Evolutionary conservation across 2,888 invertebrate genomes (phyloP).

Genomic region (Philhelius pedissequus): DNA sequence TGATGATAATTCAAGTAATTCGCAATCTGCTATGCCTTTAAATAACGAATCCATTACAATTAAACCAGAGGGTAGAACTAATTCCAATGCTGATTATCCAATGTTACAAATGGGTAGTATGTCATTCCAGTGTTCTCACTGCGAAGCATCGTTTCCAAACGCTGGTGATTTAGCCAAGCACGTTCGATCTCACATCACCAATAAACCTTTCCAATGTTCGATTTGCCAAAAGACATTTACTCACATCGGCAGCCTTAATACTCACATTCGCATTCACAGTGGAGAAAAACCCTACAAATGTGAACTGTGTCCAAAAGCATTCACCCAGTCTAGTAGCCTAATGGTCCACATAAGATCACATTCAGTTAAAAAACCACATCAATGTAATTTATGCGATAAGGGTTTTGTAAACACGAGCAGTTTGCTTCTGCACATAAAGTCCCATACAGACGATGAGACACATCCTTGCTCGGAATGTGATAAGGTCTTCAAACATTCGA

Average conservation of each 20-base stretch:
- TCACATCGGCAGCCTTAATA: slow-evolving; percentile 78
- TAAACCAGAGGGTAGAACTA: slow-evolving; percentile 72
- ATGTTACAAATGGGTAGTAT: slow-evolving; percentile 25
- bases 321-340: slow-evolving; percentile 78
- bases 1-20: slow-evolving; percentile 47
- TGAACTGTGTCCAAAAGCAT: slow-evolving; percentile 78
- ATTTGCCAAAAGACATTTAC: slow-evolving; percentile 79
- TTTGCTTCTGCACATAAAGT: slow-evolving; percentile 75
- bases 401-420: slow-evolving; percentile 78
- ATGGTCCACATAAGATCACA: slow-evolving; percentile 79
- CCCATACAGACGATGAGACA: slow-evolving; percentile 75
- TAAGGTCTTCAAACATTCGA: slow-evolving; percentile 78
- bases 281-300: slow-evolving; percentile 79
- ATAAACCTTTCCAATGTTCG: slow-evolving; percentile 78
- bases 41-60: slow-evolving; percentile 32
- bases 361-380: slow-evolving; percentile 77
- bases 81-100: not conserved
- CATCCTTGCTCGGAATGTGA: slow-evolving; percentile 77
- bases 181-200: slow-evolving; percentile 78
- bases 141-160: slow-evolving; percentile 77
- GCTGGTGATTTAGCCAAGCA: slow-evolving; percentile 79
- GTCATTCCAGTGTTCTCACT: slow-evolving; percentile 77
- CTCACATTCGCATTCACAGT: slow-evolving; percentile 78
- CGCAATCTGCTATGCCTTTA: slow-evolving; percentile 8
- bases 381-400: slow-evolving; percentile 78